Evolutionary conservation across 2,113 vertebrate species (phyloP).

Genomic region (Ranitomeya imitator): DNA sequence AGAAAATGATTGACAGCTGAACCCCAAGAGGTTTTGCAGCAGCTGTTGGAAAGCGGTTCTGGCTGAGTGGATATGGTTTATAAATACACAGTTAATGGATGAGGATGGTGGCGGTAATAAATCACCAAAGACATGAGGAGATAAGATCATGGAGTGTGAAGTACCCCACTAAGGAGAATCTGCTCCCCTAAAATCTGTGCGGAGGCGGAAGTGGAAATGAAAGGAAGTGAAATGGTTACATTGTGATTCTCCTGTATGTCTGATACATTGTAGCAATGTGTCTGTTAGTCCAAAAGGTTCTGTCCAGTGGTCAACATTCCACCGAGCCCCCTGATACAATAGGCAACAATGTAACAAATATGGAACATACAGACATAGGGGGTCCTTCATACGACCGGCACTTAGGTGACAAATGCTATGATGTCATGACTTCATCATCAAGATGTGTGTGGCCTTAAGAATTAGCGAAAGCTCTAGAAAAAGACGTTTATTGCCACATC

Average conservation of each 20-base stretch:
- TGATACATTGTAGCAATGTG: background rate
- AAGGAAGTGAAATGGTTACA: background rate
- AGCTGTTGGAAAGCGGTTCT: background rate
- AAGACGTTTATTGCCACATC: too few relatives aligned
- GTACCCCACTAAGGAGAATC: background rate
- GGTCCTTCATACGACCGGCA: too few relatives aligned
- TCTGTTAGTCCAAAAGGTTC: too few relatives aligned
- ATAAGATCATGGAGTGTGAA: background rate
- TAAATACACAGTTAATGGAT: background rate
- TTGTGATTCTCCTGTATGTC: background rate
- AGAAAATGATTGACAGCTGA: background rate
- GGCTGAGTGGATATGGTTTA: background rate
- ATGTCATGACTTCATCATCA: too few relatives aligned
- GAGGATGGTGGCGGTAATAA: background rate
- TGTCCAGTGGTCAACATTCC: too few relatives aligned
- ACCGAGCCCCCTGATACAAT: too few relatives aligned
- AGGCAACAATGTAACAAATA: too few relatives aligned
- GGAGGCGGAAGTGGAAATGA: background rate
- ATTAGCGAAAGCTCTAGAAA: too few relatives aligned
- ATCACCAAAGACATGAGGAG: background rate
- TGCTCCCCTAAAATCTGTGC: background rate
- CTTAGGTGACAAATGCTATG: too few relatives aligned
- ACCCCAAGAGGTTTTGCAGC: slow-evolving; percentile 13
- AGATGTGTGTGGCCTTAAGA: too few relatives aligned
- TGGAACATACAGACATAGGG: too few relatives aligned